These are phyloP conservation scores for Hippocampus barbouri DNA, from an alignment of 2,113 vertebrate species.

Conservation along the genomic window DNA sequence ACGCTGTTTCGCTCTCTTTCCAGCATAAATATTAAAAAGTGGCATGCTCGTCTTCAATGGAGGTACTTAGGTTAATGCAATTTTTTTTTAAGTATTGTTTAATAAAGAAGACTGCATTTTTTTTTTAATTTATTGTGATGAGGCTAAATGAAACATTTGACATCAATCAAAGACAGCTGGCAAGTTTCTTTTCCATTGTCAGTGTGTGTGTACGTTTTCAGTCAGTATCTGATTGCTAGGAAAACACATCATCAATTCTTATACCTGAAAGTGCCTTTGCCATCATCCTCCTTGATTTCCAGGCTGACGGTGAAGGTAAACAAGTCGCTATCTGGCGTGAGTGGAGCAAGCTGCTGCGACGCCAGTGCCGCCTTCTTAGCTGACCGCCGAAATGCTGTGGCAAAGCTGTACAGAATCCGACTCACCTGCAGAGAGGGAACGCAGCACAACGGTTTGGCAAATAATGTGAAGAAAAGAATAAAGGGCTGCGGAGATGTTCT, in stretches of 20 bases:
- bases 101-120: too few relatives aligned
- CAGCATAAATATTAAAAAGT: too few relatives aligned
- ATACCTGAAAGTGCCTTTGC: conserved; percentile 97
- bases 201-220: neutral
- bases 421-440: conserved; percentile 79
- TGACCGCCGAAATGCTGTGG: conserved; percentile 93
- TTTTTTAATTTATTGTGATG: too few relatives aligned
- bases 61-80: too few relatives aligned
- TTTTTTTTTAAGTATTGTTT: too few relatives aligned
- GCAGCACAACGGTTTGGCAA: neutral
- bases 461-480: neutral
- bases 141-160: neutral
- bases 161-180: neutral
- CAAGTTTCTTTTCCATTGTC: neutral
- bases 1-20: too few relatives aligned
- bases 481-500: neutral
- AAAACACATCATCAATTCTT: neutral
- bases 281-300: conserved; percentile 98
- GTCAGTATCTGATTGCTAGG: neutral
- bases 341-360: conserved; percentile 76
- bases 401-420: conserved; percentile 96
- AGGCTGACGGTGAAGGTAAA: conserved; percentile 96
- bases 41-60: too few relatives aligned
- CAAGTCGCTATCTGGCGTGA: conserved; percentile 93
- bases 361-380: conserved; percentile 83